These are phyloP conservation scores for Maccullochella peelii DNA, from an alignment of 2,113 vertebrate genomes.

Conservation along the genomic window DNA sequence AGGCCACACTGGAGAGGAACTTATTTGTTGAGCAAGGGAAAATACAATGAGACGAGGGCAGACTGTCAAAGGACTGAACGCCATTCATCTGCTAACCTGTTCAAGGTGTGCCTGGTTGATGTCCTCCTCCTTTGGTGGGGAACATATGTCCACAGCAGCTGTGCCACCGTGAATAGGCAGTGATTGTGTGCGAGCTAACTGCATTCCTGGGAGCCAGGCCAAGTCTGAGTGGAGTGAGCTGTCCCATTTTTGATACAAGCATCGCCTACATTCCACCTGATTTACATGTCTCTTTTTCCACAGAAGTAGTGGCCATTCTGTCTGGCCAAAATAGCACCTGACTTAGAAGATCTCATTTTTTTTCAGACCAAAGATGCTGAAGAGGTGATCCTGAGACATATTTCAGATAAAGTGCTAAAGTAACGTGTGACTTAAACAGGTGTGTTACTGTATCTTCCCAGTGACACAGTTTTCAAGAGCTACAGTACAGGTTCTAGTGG, in stretches of 20 bases:
- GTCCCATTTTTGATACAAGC: conserved; percentile 75
- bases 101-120: conserved; percentile 84
- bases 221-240: conserved; percentile 80
- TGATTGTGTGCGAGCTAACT: conserved; percentile 81
- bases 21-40: conserved; percentile 79
- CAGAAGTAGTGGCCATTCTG: conserved; percentile 37
- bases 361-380: conserved; percentile 44
- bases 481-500: conserved; percentile 6
- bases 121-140: conserved; percentile 82
- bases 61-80: conserved; percentile 79
- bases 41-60: conserved; percentile 74
- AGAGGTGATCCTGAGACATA: conserved; percentile 43
- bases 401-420: conserved; percentile 32
- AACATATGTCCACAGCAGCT: conserved; percentile 87
- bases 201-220: conserved; percentile 83
- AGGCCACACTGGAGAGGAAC: conserved; percentile 57
- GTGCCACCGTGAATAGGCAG: conserved; percentile 82
- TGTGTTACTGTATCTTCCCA: conserved; percentile 32
- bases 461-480: conserved; percentile 38
- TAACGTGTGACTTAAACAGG: conserved; percentile 33
- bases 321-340: conserved; percentile 54
- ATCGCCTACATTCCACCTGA: conserved; percentile 74
- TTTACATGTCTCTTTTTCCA: conserved; percentile 67
- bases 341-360: conserved; percentile 32
- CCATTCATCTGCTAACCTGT: conserved; percentile 85